Base-by-base conservation (phyloP, 2,888 invertebrate species). In the Callinectes sapidus region DNA sequence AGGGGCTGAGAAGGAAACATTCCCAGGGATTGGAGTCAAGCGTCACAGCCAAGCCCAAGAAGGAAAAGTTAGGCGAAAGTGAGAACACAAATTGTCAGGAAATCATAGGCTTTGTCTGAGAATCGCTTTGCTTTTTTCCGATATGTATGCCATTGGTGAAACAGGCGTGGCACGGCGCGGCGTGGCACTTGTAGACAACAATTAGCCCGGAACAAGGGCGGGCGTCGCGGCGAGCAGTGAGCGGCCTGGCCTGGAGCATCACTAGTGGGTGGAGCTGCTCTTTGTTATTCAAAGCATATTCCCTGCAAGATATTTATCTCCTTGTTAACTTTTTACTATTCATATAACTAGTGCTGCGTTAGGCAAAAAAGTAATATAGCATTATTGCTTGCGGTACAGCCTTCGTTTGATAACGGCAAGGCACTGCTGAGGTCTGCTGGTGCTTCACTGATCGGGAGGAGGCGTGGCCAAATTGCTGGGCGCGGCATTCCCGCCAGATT, bases 381-480 rank as follows among this genome's bases (percentile, higher is more conserved):
- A 81, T 81, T 81, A 81, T 81, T 81, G 81, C 81, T 81, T 81
- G 81, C 32, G 81, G 81, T 35, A 16, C 81, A 81, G 8, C 16
- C 23, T 35, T 81, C 35, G 81, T 81, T 81, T 35, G 23, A 35
- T 81, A 81, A 81, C 32, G 81, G 32, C 81, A 16, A 71, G n/a
- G 13, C 23, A 14, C 81, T 81, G 81, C 32, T 8, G 8, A 32
- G 28, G 81, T 81, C 32, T 2, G 35, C 32, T 2, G 35, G 35
- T 6, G 32, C 32, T 32, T 3, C 32, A 32, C 32, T 35, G 81
- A 35, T 35, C 81, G 32, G 81, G 81, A 77, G 32, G 32, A 18
- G 81, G 81, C 81, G 32, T 32, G 81, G 35, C 81, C 35, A 81
- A 81, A 81, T 81, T 81, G 32, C 81, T 81, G 35, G 81, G 81